These are phyloP conservation scores for Euglossa dilemma DNA, from an alignment of 1,140 invertebrate genomes.

Conservation along the genomic window DNA sequence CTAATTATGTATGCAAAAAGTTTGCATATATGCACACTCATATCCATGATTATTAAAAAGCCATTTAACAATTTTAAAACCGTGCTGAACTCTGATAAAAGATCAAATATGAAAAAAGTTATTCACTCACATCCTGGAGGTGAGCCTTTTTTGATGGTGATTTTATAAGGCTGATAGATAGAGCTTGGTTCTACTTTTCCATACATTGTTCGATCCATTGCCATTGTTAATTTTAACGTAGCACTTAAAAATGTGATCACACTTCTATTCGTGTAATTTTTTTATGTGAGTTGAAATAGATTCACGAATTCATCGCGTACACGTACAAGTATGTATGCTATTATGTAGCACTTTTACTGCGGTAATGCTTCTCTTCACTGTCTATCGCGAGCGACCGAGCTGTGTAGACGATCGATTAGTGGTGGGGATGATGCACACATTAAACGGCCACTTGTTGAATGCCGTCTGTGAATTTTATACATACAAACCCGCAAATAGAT, in stretches of 20 bases:
- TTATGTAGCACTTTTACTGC: slow-evolving; percentile 35
- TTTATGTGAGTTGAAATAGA: background rate
- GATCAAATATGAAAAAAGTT: background rate
- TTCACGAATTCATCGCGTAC: slow-evolving; percentile 6
- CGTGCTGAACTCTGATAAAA: background rate
- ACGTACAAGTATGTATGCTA: slow-evolving; percentile 9
- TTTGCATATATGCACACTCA: background rate
- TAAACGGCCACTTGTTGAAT: slow-evolving; percentile 52
- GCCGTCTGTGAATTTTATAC: slow-evolving; percentile 31
- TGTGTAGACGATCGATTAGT: slow-evolving; percentile 41
- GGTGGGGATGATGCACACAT: slow-evolving; percentile 37
- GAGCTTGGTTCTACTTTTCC: slow-evolving; percentile 89
- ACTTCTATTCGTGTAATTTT: background rate
- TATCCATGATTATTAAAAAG: background rate
- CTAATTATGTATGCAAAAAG: slow-evolving; percentile 36
- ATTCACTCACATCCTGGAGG: slow-evolving; percentile 92
- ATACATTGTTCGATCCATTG: slow-evolving; percentile 93
- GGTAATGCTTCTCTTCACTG: slow-evolving; percentile 34
- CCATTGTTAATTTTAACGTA: slow-evolving; percentile 37
- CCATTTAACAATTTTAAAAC: background rate
- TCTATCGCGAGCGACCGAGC: slow-evolving; percentile 31
- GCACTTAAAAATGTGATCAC: slow-evolving; percentile 13
- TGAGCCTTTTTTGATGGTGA: slow-evolving; percentile 90
- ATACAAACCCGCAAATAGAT: background rate
- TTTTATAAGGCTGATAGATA: slow-evolving; percentile 90